Base-by-base conservation (phyloP, 2,888 invertebrate species). In the Branchellion lobata region DNA sequence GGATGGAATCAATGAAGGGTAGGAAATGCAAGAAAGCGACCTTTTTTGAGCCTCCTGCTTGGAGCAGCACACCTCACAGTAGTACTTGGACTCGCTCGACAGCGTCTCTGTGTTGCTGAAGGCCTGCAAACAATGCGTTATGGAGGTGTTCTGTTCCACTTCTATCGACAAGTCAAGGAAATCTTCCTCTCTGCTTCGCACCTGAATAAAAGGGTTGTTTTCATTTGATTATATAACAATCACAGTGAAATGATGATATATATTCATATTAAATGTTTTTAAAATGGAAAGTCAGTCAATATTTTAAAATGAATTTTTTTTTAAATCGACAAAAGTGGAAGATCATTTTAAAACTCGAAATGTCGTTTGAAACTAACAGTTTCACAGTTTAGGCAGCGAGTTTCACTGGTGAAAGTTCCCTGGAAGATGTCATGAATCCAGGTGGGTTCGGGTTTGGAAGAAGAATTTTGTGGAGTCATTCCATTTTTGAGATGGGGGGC, bases 381-480 rank as follows among this genome's bases (percentile, higher is more conserved):
- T 91, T 99, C 99, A 89, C 99, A 99, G 89, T 98, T 99, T 84
- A 99, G 91, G 90, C 99, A 99, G 85, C 96, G 90, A 0, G 99
- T 99, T 90, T 99, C 99, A 88, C 98, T 98, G 1, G 99, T 99
- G 82, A 99, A 91, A 78, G 98, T 98, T 83, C 99, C 99, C 90
- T 99, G 98, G 89, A 99, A 99, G 87, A 99, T 97, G 89, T 99
- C 99, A 87, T 98, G 98, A 81, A 99, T 97, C 99, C 99, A 99
- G 0, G 98, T 98, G 75, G 95, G 92, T 24, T 82, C 81, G 1
- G 81, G 79, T 79, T 83, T 83, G 14, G 79, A 61, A 69, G 81
- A 27, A 3, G 73, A 14, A 24, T 18, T 65, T 5, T 34, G 21
- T 11, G 77, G 77, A n/a, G 51, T 76, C 24, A 5, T 61, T 11